A percentile compares a stretch with the other conserved stretches of the same genome.
phyloP scores from a whole-genome alignment of 2,113 vertebrate species.

The Raphicerus campestris region DNA sequence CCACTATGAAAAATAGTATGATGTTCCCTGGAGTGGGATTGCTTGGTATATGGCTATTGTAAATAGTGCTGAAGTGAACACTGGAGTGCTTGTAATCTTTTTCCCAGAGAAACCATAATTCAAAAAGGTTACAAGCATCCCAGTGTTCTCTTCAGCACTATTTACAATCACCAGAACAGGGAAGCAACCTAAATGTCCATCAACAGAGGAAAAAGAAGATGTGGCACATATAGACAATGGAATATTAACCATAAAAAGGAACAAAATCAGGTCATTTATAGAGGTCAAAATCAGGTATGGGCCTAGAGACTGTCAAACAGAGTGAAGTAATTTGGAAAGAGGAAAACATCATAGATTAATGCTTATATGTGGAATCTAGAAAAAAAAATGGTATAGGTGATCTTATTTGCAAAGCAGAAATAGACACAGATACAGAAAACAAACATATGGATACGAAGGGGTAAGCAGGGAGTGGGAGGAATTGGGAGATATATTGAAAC shows the following conservation, averaged over 20 bases:
- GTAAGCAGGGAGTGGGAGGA: not conserved
- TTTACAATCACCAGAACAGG: not conserved
- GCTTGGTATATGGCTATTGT: not conserved
- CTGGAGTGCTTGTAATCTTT: not conserved
- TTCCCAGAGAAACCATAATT: not conserved
- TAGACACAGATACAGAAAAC: not conserved
- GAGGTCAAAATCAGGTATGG: not conserved
- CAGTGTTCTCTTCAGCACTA: not conserved
- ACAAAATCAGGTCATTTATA: not conserved
- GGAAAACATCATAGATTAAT: not conserved
- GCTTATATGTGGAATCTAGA: not conserved
- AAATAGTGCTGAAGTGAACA: not conserved
- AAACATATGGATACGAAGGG: not conserved
- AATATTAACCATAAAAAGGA: not conserved
- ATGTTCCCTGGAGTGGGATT: not conserved
- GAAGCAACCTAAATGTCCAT: not conserved
- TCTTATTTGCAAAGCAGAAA: not conserved
- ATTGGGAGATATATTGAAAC: not conserved
- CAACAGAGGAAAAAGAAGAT: not conserved
- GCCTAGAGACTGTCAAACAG: not conserved
- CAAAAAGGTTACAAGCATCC: not conserved
- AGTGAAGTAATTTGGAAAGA: not conserved
- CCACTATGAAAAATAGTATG: not conserved
- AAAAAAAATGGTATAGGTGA: not conserved
- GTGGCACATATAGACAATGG: not conserved